Base-by-base conservation (phyloP, 2,113 vertebrate genomes). In the Lampris incognitus region DNA sequence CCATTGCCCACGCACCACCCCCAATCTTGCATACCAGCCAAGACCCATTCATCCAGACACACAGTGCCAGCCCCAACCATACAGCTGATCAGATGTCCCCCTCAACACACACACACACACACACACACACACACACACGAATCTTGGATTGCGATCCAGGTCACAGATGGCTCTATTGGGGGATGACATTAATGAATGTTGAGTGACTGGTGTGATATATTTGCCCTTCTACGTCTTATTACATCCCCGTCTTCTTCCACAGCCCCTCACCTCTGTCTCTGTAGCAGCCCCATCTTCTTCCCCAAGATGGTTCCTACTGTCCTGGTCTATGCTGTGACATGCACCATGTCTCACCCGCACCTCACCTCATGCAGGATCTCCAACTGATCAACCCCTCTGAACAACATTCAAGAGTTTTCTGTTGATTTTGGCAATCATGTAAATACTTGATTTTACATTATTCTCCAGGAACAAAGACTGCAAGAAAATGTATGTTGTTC, bases 141-240 rank as follows among this genome's bases (percentile, higher is more conserved):
- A 72, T 51, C 46, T 67, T 85, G 82, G 80, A 81, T 62, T 51
- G 58, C 2, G 39, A 76, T 84, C 76, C 82, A 77, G 85, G 86
- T 82, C 84, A 85, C 89, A 92, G 85, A 89, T 88, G 84, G 88
- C 82, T 87, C 64, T 59, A 64, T 52, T 64, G 73, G 74, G 76
- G 70, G 66, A 70, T 83, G 82, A 79, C 78, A 78, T 79, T 86
- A 85, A 91, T 88, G 86, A 83, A 86, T 90, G 87, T 81, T 85
- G 78, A 87, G 74, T 66, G 82, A 85, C 54, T 68, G 66, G 65
- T 73, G 52, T 69, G 68, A 82, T 86, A 58, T 72, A 59, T 80
- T 65, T 78, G 69, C 63, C 69, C 76, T 80, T 69, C 74, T 76
- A 57, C 67, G 66, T 79, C 75, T 56, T 62, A 59, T 83, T 50